A percentile compares a stretch with the other conserved stretches of the same genome.
Evolutionary conservation across 2,113 vertebrate genomes (phyloP).

Genomic region (Trogon melanurus): DNA sequence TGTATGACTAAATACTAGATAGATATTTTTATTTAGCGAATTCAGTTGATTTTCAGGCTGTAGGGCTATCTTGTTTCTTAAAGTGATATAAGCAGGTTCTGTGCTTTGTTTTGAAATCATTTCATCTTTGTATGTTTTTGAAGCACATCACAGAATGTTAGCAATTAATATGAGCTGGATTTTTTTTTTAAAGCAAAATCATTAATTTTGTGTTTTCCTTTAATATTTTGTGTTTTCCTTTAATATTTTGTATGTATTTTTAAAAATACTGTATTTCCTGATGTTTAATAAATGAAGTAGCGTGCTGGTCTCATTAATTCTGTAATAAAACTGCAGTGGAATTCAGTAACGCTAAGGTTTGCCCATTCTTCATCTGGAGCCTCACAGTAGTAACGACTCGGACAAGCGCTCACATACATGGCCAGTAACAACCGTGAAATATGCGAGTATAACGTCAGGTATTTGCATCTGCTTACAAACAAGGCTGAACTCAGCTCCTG

Average conservation of each 20-base stretch:
- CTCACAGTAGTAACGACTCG: not conserved
- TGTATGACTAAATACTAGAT: not conserved
- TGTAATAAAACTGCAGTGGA: not conserved
- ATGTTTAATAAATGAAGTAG: not conserved
- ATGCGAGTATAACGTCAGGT: not conserved
- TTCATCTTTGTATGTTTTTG: not conserved
- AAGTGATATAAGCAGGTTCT: not conserved
- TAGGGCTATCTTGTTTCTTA: not conserved
- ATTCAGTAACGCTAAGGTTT: not conserved
- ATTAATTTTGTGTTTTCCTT: not conserved
- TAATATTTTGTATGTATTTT: not conserved
- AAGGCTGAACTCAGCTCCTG: not conserved
- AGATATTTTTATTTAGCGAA: not conserved
- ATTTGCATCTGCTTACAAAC: not conserved
- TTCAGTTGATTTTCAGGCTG: not conserved
- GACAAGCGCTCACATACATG: accelerated
- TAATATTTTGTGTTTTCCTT: not conserved
- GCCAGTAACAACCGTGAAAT: not conserved
- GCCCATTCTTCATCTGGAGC: not conserved
- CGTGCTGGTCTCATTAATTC: not conserved
- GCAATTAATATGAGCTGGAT: not conserved
- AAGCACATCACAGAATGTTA: not conserved
- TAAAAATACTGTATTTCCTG: not conserved
- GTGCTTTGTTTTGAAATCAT: not conserved
- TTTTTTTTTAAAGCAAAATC: too few relatives aligned